phyloP scores from a whole-genome alignment of 2,113 vertebrate genomes.

The Daboia siamensis region DNA sequence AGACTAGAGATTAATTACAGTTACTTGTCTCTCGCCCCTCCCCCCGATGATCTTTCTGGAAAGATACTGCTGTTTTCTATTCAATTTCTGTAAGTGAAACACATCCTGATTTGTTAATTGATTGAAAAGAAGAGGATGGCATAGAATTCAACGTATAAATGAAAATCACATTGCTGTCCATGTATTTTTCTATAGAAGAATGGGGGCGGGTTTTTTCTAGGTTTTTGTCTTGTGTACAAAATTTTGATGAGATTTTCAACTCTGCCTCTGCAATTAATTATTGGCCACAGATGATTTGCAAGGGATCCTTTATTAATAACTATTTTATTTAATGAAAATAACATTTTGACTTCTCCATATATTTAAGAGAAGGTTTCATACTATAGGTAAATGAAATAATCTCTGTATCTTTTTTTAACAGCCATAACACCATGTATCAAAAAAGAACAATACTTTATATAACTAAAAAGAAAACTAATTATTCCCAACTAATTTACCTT shows the following conservation, averaged over 20 bases:
- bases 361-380: constrained; percentile 14
- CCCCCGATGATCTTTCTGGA: not conserved
- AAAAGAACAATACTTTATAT: not conserved
- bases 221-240: not conserved
- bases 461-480: not conserved
- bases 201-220: not conserved
- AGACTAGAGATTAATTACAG: not conserved
- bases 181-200: not conserved
- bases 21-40: not conserved
- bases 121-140: not conserved
- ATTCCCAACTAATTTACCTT: not conserved
- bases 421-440: constrained; percentile 24
- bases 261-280: constrained; percentile 12
- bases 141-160: not conserved
- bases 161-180: not conserved
- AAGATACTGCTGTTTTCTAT: not conserved
- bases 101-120: not conserved
- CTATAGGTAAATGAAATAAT: constrained; percentile 34
- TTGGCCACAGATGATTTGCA: constrained; percentile 26
- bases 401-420: constrained; percentile 28
- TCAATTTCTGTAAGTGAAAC: not conserved
- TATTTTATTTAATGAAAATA: constrained; percentile 42
- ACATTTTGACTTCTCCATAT: constrained; percentile 32
- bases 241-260: not conserved
- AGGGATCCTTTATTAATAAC: constrained; percentile 32